A percentile compares a stretch with the other conserved stretches of the same genome.
Evolutionary conservation across 2,888 invertebrate species (phyloP).

Genomic region (Drosophila kuntzei): DNA sequence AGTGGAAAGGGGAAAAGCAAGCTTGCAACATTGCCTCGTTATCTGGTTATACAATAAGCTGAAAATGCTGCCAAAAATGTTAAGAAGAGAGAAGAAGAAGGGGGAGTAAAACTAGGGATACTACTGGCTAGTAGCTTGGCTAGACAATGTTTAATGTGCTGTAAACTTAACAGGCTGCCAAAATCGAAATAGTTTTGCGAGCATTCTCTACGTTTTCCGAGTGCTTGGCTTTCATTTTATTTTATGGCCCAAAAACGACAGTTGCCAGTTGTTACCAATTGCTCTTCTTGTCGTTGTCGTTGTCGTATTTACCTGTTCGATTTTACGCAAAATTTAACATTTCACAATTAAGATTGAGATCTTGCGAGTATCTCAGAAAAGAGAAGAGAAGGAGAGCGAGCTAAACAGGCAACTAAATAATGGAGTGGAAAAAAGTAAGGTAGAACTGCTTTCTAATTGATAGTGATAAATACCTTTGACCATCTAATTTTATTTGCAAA

Average conservation of each 20-base stretch:
- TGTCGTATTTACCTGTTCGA: constrained; percentile 29
- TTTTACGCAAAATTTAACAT: constrained; percentile 23
- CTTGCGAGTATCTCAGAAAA: not conserved
- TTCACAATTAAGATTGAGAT: not conserved
- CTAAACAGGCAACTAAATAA: no score
- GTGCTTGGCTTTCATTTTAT: constrained; percentile 21
- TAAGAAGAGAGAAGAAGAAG: not conserved
- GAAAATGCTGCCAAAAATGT: constrained; percentile 13
- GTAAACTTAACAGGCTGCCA: constrained; percentile 45
- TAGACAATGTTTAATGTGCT: constrained; percentile 52
- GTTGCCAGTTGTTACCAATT: constrained; percentile 1
- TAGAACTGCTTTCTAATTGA: constrained; percentile 14
- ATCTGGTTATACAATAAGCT: constrained; percentile 5
- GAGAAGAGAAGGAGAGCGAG: not conserved
- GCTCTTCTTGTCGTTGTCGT: not conserved
- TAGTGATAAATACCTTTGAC: constrained; percentile 17
- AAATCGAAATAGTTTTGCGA: constrained; percentile 36
- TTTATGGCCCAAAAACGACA: constrained; percentile 26
- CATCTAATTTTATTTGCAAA: constrained; percentile 17
- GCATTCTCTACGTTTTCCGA: constrained; percentile 23
- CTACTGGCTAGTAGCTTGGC: constrained; percentile 10
- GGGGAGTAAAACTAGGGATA: not conserved
- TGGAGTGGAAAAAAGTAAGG: not conserved
- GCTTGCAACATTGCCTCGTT: not conserved
- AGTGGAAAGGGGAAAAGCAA: not conserved